Evolutionary conservation across 2,797 vertebrate species (phyloP), one percentile per base, ranked within the genome.

Genomic region (Gadopsis marmoratus): DNA sequence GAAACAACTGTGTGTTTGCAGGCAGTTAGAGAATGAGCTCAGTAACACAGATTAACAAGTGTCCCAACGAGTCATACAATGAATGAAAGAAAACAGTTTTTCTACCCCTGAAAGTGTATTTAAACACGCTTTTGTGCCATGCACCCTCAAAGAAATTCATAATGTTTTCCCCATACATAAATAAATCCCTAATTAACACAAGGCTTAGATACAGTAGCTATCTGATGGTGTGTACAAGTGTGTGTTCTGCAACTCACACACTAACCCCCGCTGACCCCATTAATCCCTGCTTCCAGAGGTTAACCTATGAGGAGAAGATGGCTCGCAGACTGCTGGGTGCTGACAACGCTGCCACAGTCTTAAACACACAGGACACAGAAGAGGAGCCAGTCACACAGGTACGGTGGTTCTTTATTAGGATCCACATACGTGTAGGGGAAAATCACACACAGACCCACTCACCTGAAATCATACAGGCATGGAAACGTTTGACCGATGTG

Each of bases 281-380:
- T 92, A 93, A 93, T 91, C 83, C 88, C 78, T 96, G 92, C 92
- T 87, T 94, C 84, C 95, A 99, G 98, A 98, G 93, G 92, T 91
- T 99, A 95, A 99, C 98, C 0, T 99, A 99, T 53, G 98, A 99
- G 84, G 98, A 99, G 93, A 98, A 99, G 95, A 99, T 99, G 97
- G 98, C 98, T 78, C 98, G 98, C 68, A 95, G 98, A 50, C 93
- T 99, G 76, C 95, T 99, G 82, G 98, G 98, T 58, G 98, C 97
- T 7, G 97, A 99, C 94, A 99, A 95, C 10, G 98, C 97, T 33
- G 97, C 97, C 85, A 98, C 97, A 35, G 97, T 99, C 83, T 96
- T 99, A 90, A 97, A 94, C 69, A 91, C 96, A 55, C 97, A 97
- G 92, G 97, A 98, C 58, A 92, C 96, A 53, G 97, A 98, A 86